Evolutionary conservation across 2,113 vertebrate genomes (phyloP).

Genomic region (Bubalus kerabau): DNA sequence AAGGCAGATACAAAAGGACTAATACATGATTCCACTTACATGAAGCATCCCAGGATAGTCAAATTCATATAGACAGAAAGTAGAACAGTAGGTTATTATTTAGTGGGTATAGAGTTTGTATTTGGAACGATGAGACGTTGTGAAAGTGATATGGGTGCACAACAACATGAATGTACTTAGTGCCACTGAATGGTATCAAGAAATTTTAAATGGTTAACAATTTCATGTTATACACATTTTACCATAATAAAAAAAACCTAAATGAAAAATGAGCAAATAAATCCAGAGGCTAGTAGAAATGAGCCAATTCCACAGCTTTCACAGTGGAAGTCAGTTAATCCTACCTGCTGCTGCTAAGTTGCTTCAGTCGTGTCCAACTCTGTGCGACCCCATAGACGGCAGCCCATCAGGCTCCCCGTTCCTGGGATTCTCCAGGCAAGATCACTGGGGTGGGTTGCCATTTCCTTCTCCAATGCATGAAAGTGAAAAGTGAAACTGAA

Average conservation of each 20-base stretch:
- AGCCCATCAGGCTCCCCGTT: too few relatives aligned
- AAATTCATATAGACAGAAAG: not conserved
- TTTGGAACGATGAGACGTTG: not conserved
- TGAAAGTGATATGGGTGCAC: not conserved
- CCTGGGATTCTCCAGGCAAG: too few relatives aligned
- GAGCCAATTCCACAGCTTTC: not conserved
- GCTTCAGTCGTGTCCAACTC: too few relatives aligned
- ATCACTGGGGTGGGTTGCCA: too few relatives aligned
- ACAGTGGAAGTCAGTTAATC: not conserved
- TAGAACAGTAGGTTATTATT: not conserved
- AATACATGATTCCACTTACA: not conserved
- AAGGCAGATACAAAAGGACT: not conserved
- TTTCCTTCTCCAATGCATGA: too few relatives aligned
- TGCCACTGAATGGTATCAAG: not conserved
- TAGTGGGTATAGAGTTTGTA: accelerated
- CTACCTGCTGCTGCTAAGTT: too few relatives aligned
- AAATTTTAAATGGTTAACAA: not conserved
- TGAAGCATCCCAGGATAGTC: not conserved
- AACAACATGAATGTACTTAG: not conserved
- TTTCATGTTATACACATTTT: not conserved
- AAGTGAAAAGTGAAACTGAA: too few relatives aligned
- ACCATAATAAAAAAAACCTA: not conserved
- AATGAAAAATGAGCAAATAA: not conserved
- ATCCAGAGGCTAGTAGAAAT: not conserved
- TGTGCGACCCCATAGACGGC: too few relatives aligned